Evolutionary conservation across 2,797 vertebrate species (phyloP).

Genomic region (Gephyroberyx darwinii): DNA sequence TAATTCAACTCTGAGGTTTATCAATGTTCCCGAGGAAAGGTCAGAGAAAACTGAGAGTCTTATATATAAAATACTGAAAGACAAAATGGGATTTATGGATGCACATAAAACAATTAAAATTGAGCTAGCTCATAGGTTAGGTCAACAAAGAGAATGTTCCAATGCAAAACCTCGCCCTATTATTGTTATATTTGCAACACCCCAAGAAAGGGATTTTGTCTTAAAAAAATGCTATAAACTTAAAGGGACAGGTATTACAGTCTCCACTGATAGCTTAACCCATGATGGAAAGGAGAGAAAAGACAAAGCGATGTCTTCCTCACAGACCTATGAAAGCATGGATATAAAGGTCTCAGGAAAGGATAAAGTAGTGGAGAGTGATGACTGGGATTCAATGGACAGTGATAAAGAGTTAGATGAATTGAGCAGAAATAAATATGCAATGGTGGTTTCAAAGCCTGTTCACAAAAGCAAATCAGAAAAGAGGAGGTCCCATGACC

Average conservation of each 20-base stretch:
- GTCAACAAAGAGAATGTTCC: slow-evolving; percentile 95
- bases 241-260: slow-evolving; percentile 95
- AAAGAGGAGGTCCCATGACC: slow-evolving; percentile 83
- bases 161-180: slow-evolving; percentile 97
- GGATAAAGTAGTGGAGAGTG: slow-evolving; percentile 87
- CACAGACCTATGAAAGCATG: slow-evolving; percentile 99
- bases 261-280: slow-evolving; percentile 94
- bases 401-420: slow-evolving; percentile 94
- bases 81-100: slow-evolving; percentile 96
- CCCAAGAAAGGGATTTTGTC: slow-evolving; percentile 94
- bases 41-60: slow-evolving; percentile 88
- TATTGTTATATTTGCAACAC: slow-evolving; percentile 93
- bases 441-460: slow-evolving; percentile 89
- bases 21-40: slow-evolving; percentile 96
- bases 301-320: slow-evolving; percentile 90
- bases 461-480: slow-evolving; percentile 85
- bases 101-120: slow-evolving; percentile 91
- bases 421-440: slow-evolving; percentile 91
- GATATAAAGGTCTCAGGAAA: slow-evolving; percentile 89
- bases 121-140: slow-evolving; percentile 94
- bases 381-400: slow-evolving; percentile 92
- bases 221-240: slow-evolving; percentile 99
- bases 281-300: slow-evolving; percentile 91
- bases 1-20: slow-evolving; percentile 92
- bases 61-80: slow-evolving; percentile 92